A percentile compares a stretch with the other conserved stretches of the same genome.
phyloP scores from a whole-genome alignment of 2,797 vertebrate species.

The Cyprinodon diabolis region DNA sequence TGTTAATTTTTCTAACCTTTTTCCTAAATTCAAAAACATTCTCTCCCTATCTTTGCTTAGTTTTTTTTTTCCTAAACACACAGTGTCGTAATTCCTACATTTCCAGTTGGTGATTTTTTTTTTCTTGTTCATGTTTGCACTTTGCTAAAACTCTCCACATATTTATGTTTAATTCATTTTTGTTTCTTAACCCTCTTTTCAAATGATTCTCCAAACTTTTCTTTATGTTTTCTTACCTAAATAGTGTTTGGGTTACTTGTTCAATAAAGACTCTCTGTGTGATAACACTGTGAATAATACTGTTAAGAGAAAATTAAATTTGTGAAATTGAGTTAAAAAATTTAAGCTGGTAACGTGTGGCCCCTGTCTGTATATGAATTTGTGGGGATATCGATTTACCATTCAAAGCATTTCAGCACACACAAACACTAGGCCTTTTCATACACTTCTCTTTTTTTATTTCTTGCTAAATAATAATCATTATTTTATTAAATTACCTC shows the following conservation, averaged over 20 bases:
- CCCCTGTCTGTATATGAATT: slow-evolving; percentile 44
- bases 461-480: slow-evolving; percentile 17
- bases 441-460: slow-evolving; percentile 13
- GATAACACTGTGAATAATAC: slow-evolving; percentile 76
- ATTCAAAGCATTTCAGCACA: slow-evolving; percentile 63
- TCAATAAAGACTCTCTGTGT: slow-evolving; percentile 63
- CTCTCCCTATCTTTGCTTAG: slow-evolving; percentile 14
- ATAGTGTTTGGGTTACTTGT: slow-evolving; percentile 61
- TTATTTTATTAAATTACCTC: slow-evolving; percentile 5
- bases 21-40: slow-evolving; percentile 45
- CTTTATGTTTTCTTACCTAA: slow-evolving; percentile 21
- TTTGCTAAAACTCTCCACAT: slow-evolving; percentile 10
- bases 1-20: slow-evolving; percentile 47
- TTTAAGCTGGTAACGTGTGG: slow-evolving; percentile 54
- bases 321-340: slow-evolving; percentile 77
- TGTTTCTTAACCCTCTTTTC: not conserved
- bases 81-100: slow-evolving; percentile 33
- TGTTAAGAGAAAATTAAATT: slow-evolving; percentile 78
- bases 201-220: slow-evolving; percentile 6
- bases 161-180: slow-evolving; percentile 8
- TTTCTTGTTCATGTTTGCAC: slow-evolving; percentile 4
- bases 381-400: slow-evolving; percentile 71
- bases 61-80: slow-evolving; percentile 35
- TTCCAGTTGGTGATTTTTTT: slow-evolving; percentile 17
- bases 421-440: slow-evolving; percentile 5